Evolutionary conservation across 1,140 invertebrate genomes (phyloP), one percentile per base, ranked within the genome.

Genomic region (Leptinotarsa defecta): DNA sequence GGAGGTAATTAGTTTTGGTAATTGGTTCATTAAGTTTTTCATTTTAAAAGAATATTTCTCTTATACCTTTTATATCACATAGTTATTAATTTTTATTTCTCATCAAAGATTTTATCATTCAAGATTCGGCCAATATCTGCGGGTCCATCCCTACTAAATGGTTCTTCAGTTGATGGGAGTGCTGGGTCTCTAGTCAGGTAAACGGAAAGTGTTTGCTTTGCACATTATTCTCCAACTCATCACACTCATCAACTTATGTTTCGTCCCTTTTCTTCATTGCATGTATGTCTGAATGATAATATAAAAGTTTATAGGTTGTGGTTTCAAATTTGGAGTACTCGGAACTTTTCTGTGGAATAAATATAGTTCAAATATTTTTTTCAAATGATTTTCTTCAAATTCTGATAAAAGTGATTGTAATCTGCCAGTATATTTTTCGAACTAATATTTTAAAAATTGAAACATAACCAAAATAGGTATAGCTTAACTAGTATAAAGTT

Each of bases 81-180:
- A 34, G 34, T 34, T 43, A 34, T 27, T 34, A 6, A 34, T 34
- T 34, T 34, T 34, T 34, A 8, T 43, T 43, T 8, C 34, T 43
- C 34, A 43, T 43, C 34, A 43, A 43, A 43, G 34, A 43, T 43
- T 65, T 65, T 22, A n/a, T 65, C 20, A 22, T 81, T 85, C 77
- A 84, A 92, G 91, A 87, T 89, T 83, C 88, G 91, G 82, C 91
- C 91, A 80, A 86, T 91, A 78, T 91, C 91, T 65, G 86, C 88
- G 69, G 88, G 89, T 77, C 87, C 89, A 69, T 88, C 88, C 69
- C 80, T 89, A 62, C 83, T 89, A 61, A 88, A 89, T 79, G 85
- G 84, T 81, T 85, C 87, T 81, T 84, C 89, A 48, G 84, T 87
- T 74, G 88, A 90, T 78, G 81, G 83, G 74, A 85, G 80, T 77